Conservation (phyloP, 2,113 vertebrate species). For the Vicugna pacos region DNA sequence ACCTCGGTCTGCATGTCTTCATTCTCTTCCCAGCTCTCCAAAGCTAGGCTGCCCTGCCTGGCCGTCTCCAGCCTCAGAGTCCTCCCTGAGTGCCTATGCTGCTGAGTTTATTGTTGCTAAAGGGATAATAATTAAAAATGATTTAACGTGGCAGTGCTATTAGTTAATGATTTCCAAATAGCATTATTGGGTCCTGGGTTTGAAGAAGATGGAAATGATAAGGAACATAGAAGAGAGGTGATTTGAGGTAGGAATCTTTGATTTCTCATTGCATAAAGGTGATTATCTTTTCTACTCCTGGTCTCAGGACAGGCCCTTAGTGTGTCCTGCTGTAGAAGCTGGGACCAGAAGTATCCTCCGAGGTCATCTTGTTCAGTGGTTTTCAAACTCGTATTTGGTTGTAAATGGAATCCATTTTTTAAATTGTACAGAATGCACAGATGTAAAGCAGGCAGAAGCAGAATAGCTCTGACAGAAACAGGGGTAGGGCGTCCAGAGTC, state of each 20-base stretch:
- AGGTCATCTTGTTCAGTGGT: background rate
- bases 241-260: background rate
- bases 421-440: background rate
- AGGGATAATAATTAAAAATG: background rate
- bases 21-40: background rate
- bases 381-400: slow-evolving; percentile 2
- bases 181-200: background rate
- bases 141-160: background rate
- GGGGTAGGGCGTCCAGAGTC: background rate
- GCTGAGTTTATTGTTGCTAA: background rate
- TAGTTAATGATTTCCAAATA: background rate
- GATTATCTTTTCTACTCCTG: background rate
- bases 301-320: background rate
- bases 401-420: background rate
- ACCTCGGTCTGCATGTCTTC: background rate
- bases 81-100: background rate
- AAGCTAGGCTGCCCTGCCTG: background rate
- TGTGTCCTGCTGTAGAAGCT: background rate
- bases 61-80: background rate
- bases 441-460: background rate
- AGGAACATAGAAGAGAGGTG: background rate
- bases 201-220: background rate
- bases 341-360: background rate
- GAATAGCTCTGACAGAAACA: background rate
- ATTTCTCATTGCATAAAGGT: background rate